Base-by-base conservation (phyloP, 2,113 vertebrate species). In the Mohoua ochrocephala region DNA sequence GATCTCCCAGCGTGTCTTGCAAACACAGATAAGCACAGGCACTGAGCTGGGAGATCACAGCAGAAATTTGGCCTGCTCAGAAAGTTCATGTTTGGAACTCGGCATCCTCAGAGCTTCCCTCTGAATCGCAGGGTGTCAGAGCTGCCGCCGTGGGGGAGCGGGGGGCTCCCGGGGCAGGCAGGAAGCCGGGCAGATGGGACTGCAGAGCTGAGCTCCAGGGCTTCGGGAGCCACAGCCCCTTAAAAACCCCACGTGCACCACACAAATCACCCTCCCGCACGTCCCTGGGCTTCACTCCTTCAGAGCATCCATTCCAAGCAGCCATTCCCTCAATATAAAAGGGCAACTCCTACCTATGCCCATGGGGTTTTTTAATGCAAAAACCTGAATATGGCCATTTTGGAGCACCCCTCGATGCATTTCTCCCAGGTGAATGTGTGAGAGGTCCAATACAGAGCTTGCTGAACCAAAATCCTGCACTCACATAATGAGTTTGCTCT, bases 1-100 rank as follows among this genome's bases (percentile, higher is more conserved):
- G 95, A 97, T 98, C 97, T 98, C 96, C 71, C 96, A 89, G 92
- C 11, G 5, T 70, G 85, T 93, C 76, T 93, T 96, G 93, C 80
- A 95, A 96, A 84, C 88, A 89, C 77, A 89, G 96, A 97, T 96
- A 97, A 96, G 93, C 68, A 33, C 74, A 95, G 27, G 77, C 74
- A 20, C 42, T 0, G 19, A 91, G 90, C 82, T 87, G 50, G 20
- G 84, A 94, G 91, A 95, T 96, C 94, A 91, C 80, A 94, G 91
- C 61, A 94, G 80, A 93, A 92, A 59, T 82, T 37, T 90, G 92
- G 94, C 94, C 94, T 69, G 91, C 84, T 60, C 91, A 86, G 84
- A 96, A 70, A 80, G 95, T 96, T 87, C 89, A 83, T 92, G 89
- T 94, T 96, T 97, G 94, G 91, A 95, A 95, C 87, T 94, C 65